Conservation (phyloP, 2,113 vertebrate species). For the Silurus meridionalis region DNA sequence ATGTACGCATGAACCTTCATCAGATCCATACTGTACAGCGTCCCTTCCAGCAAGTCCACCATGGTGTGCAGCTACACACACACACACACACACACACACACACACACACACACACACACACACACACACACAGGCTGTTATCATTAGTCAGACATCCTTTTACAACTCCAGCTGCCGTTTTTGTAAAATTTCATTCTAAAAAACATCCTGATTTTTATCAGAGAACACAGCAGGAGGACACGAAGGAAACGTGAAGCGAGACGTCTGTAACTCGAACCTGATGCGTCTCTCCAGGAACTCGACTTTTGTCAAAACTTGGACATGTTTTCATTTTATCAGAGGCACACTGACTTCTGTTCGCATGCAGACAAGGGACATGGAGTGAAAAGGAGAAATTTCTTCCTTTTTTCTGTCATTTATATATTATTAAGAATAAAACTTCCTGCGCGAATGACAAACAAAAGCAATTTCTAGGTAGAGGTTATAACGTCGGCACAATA, state of each 20-base stretch:
- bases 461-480: not conserved
- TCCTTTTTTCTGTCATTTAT: too few species aligned
- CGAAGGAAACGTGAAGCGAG: not conserved
- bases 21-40: slow-evolving; percentile 93
- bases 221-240: not conserved
- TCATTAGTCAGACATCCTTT: slow-evolving; percentile 24
- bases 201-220: slow-evolving; percentile 19
- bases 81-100: slow-evolving; percentile 45
- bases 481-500: not conserved
- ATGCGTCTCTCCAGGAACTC: not conserved
- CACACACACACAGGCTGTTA: slow-evolving; percentile 30
- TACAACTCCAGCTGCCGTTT: not conserved
- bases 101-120: slow-evolving; percentile 43
- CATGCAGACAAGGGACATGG: not conserved
- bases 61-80: slow-evolving; percentile 86
- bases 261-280: slow-evolving; percentile 24
- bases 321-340: slow-evolving; percentile 30
- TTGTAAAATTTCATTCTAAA: not conserved
- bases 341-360: not conserved
- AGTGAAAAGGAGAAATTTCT: too few species aligned
- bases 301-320: not conserved
- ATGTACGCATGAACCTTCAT: slow-evolving; percentile 96
- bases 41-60: slow-evolving; percentile 93
- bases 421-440: not conserved
- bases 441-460: not conserved